Base-by-base conservation (phyloP, 2,797 vertebrate genomes). In the Protonibea diacanthus region DNA sequence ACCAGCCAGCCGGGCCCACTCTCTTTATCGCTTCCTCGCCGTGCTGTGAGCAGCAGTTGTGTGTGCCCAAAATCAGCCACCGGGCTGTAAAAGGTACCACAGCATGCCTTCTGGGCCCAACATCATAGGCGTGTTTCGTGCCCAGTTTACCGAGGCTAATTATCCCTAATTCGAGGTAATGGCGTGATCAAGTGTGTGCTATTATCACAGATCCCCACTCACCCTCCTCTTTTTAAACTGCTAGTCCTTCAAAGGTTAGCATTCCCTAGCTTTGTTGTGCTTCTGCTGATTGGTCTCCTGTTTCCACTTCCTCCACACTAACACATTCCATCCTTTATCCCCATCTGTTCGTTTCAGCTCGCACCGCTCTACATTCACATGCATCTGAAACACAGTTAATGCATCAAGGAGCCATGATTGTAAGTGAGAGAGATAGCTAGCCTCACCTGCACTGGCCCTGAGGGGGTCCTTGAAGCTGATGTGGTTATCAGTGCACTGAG, bases 111-210 rank as follows among this genome's bases (percentile, higher is more conserved):
- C 91, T 92, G 90, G 93, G 93, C 91, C 89, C 84, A 70, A 93
- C 93, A 93, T 94, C 91, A 93, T 85, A 94, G 92, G 92, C 91
- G 85, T 91, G 91, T 93, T 94, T 92, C 82, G 89, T 94, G 90
- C 93, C 91, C 91, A 92, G 93, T 93, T 95, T 95, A 95, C 93
- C 84, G 83, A 89, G 92, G 88, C 90, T 95, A 95, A 95, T 95
- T 94, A 94, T 90, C 90, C 86, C 86, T 94, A 94, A 95, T 95
- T 95, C 84, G 91, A 92, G 90, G 89, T 94, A 94, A 94, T 94
- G 91, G 91, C 51, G 82, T 93, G 91, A 95, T 95, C 93, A 94
- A 95, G 92, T 91, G 90, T 80, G 74, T 14, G 85, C 91, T 89
- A 93, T 95, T 94, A 95, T 93, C 90, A 90, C 91, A 89, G 85